Base-by-base conservation (phyloP, 2,113 vertebrate genomes). In the Lepisosteus oculatus region DNA sequence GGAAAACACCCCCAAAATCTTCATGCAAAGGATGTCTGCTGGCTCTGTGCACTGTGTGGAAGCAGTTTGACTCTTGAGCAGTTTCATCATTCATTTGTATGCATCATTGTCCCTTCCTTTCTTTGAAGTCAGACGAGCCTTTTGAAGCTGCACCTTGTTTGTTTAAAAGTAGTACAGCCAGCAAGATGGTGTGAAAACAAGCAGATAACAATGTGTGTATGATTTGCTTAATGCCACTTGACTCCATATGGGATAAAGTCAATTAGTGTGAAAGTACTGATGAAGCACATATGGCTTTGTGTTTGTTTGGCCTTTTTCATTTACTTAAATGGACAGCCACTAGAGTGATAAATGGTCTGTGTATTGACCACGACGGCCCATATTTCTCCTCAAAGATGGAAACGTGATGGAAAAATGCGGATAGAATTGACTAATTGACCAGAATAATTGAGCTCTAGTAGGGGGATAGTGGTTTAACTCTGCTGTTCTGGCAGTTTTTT, bases 281-380 rank as follows among this genome's bases (percentile, higher is more conserved):
- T 86, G 92, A 82, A 89, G 87, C 90, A 89, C 92, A 95, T 92
- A 89, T 93, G 92, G 88, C 82, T 77, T n/a, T 84, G 86, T 95
- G 92, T 95, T 95, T 96, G 88, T 92, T 91, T 89, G 86, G 85
- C 88, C 88, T 88, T 91, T 94, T 92, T 96, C 92, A 95, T 95
- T 95, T 94, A 84, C 91, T 92, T 94, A 93, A 95, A 94, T 95
- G 92, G 89, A 88, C 89, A 85, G 88, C 78, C 78, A 83, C 51
- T 11, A 69, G 75, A 85, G 86, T 95, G 94, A 93, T 94, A 91
- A 94, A 95, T 91, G 91, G 81, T 83, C 77, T 83, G 70, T 79
- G 68, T 93, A 95, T 95, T 94, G 94, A 96, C 92, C 91, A 89
- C 79, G 86, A 84, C 76, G 75, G 85, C 78, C 87, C 86, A 87